A percentile compares a stretch with the other conserved stretches of the same genome.
phyloP scores from a whole-genome alignment of 2,113 vertebrate genomes.

The Thamnophis sirtalis region DNA sequence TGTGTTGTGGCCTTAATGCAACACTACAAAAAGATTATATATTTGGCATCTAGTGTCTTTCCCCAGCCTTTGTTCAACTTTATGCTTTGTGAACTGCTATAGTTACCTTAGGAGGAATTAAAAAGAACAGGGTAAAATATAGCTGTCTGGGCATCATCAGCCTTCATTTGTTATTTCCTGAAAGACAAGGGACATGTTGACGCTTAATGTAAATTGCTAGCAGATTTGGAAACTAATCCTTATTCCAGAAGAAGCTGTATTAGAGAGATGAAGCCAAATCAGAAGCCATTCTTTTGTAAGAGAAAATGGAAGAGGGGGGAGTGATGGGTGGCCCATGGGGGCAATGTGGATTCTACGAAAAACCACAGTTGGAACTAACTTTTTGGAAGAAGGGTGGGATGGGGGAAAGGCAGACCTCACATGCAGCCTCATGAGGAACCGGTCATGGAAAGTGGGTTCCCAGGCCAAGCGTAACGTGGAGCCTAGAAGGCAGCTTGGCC shows the following conservation, averaged over 20 bases:
- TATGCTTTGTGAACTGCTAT: not conserved
- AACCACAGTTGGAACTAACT: constrained; percentile 9
- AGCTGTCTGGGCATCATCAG: not conserved
- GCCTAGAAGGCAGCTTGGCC: not conserved
- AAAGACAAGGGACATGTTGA: not conserved
- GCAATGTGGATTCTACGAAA: not conserved
- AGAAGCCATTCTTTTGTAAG: not conserved
- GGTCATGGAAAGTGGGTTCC: not conserved
- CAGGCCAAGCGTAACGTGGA: constrained; percentile 8
- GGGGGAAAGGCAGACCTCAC: not conserved
- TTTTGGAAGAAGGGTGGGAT: not conserved
- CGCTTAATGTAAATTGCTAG: not conserved
- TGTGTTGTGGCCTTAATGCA: not conserved
- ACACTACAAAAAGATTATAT: not conserved
- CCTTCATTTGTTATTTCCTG: not conserved
- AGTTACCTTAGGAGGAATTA: not conserved
- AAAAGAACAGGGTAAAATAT: not conserved
- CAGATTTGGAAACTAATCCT: not conserved
- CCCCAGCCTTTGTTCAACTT: not conserved
- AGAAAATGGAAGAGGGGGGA: not conserved
- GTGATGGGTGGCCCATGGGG: constrained; percentile 1
- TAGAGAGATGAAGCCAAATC: not conserved
- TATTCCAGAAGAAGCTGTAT: not conserved
- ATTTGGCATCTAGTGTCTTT: not conserved
- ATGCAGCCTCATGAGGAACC: not conserved